A percentile compares a stretch with the other conserved stretches of the same genome.
phyloP scores from a whole-genome alignment of 2,113 vertebrate genomes.

The Euleptes europaea region DNA sequence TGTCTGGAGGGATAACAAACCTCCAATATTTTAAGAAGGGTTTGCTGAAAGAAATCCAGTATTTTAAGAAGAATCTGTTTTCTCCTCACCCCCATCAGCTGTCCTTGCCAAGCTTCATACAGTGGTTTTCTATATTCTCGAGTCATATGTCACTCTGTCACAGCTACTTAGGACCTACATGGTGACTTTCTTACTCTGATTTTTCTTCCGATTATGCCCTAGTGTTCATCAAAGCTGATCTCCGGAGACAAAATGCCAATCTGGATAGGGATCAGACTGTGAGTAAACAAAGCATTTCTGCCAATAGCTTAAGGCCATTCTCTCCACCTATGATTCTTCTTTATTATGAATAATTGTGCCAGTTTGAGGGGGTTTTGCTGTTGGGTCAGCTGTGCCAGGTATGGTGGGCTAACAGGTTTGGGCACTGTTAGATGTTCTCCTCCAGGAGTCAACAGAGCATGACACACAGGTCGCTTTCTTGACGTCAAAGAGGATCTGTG shows the following conservation, averaged over 20 bases:
- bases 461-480: background rate
- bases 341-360: background rate
- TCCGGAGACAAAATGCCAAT: slow-evolving; percentile 88
- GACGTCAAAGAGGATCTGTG: background rate
- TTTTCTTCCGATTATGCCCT: slow-evolving; percentile 42
- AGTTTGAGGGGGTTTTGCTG: slow-evolving; percentile 9
- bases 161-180: background rate
- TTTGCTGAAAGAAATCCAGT: background rate
- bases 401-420: background rate
- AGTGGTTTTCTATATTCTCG: background rate
- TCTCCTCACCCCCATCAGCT: no score
- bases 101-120: accelerated
- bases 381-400: slow-evolving; percentile 16
- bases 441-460: slow-evolving; percentile 12
- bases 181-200: slow-evolving; percentile 25
- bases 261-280: slow-evolving; percentile 70
- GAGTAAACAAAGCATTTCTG: slow-evolving; percentile 66
- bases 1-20: background rate
- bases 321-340: background rate
- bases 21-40: background rate
- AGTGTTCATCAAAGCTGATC: slow-evolving; percentile 91
- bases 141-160: slow-evolving; percentile 4
- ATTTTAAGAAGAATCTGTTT: background rate
- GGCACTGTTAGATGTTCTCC: background rate
- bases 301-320: background rate